Evolutionary conservation across 92 coral and sea anemone species (phyloP).

Genomic region (Phenganax subtilis): DNA sequence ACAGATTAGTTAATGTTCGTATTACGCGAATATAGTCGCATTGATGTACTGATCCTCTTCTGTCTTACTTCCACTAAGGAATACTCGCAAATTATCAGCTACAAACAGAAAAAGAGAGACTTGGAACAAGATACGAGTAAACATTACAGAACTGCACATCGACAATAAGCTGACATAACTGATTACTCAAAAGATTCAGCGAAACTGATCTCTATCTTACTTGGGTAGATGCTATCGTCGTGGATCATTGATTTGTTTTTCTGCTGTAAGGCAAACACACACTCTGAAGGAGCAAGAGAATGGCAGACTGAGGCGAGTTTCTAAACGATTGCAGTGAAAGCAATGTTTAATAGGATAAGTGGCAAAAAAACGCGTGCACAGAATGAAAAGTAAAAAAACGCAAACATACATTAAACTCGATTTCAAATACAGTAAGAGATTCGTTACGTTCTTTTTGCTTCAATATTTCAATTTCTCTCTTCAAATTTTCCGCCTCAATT

Average conservation of each 20-base stretch:
- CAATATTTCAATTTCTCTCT: slow-evolving; percentile 64
- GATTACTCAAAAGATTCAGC: too few relatives aligned
- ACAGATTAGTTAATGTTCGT: not conserved
- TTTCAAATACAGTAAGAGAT: slow-evolving; percentile 15
- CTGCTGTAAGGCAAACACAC: slow-evolving; percentile 5
- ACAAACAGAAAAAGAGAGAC: not conserved
- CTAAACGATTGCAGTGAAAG: not conserved
- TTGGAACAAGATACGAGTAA: not conserved
- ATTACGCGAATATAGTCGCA: slow-evolving; percentile 58
- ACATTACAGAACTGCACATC: not conserved
- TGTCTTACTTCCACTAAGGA: slow-evolving; percentile 26
- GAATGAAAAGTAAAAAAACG: not conserved
- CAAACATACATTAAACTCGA: not conserved
- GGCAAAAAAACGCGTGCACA: not conserved
- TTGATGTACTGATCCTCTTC: slow-evolving; percentile 43
- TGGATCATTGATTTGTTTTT: slow-evolving; percentile 31
- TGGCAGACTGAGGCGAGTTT: slow-evolving; percentile 30
- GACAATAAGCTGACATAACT: not conserved
- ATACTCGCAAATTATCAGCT: slow-evolving; percentile 52
- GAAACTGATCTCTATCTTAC: not conserved
- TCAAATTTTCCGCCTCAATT: slow-evolving; percentile 67
- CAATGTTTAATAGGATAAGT: not conserved
- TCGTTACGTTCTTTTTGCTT: slow-evolving; percentile 60
- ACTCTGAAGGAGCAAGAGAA: slow-evolving; percentile 19
- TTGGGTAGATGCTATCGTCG: slow-evolving; percentile 24